Evolutionary conservation across 2,797 vertebrate genomes (phyloP), one percentile per base, ranked within the genome.

Genomic region (Ptychadena robeensis): DNA sequence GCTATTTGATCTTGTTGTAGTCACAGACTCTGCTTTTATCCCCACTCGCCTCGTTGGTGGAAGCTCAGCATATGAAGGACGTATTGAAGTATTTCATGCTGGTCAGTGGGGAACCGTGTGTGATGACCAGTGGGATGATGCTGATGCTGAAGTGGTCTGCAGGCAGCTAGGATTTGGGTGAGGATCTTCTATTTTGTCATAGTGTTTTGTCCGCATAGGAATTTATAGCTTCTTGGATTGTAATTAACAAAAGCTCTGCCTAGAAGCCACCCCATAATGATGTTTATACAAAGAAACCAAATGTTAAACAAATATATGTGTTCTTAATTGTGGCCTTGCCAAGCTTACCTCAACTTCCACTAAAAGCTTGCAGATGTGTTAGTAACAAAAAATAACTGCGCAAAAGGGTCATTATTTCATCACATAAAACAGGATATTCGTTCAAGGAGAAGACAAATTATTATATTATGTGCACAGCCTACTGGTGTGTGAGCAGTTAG

Each of bases 101-200:
- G 96, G 97, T 22, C 96, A 96, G 85, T 99, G 98, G 98, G 98
- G 98, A 0, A 97, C 97, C 1, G 86, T 99, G 85, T 99, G 98
- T 73, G 97, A 98, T 0, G 96, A 98, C 88, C 97, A 98, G 81
- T 99, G 97, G 97, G 98, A 98, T 7, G 94, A 97, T 34, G 95
- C 92, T 0, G 97, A 99, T 61, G 97, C 97, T 27, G 98, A 98
- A 88, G 98, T 99, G 70, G 91, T 99, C 87, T 99, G 98, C 91
- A 95, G 98, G 91, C 98, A 99, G 88, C 94, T 99, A 72, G 97
- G 97, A 65, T 91, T 98, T 78, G 96, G 97, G 97, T 98, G 88
- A 91, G 92, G 85, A 61, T 73, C 72, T 44, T 76, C 32, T 61
- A 76, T 40, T 66, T 44, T 28, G n/a, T 34, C 44, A 4, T 38